Conservation (phyloP, 2,888 invertebrate species). For the Operophtera brumata region DNA sequence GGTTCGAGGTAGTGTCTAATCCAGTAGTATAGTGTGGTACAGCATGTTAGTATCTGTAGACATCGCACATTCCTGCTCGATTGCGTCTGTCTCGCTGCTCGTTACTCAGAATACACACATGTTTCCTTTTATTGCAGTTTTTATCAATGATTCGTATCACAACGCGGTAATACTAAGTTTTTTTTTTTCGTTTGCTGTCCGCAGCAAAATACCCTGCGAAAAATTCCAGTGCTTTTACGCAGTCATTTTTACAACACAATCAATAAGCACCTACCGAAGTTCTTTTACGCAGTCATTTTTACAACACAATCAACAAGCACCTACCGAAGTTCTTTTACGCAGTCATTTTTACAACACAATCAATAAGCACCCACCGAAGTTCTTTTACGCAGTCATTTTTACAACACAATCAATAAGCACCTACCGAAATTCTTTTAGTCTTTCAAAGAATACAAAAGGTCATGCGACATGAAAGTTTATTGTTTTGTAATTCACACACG, state of each 20-base stretch:
- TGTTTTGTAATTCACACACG: slow-evolving; percentile 4
- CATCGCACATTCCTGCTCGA: slow-evolving; percentile 47
- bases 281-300: neutral
- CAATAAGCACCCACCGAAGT: slow-evolving; percentile 1
- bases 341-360: slow-evolving; percentile 11
- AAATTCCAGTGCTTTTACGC: slow-evolving; percentile 1
- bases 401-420: no score
- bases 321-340: neutral
- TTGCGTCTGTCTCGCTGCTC: slow-evolving; percentile 39
- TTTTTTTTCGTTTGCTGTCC: slow-evolving; percentile 10
- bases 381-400: neutral
- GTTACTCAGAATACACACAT: slow-evolving; percentile 35
- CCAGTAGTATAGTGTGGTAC: neutral
- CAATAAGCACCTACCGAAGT: slow-evolving; percentile 1
- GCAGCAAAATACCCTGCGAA: slow-evolving; percentile 3
- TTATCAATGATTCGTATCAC: slow-evolving; percentile 28
- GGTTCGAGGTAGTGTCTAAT: slow-evolving; percentile 7
- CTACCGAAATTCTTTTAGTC: slow-evolving; percentile 1
- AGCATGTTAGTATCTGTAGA: slow-evolving; percentile 23
- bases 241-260: slow-evolving; percentile 11
- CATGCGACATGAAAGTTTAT: neutral
- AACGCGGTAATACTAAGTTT: slow-evolving; percentile 9
- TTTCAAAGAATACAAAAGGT: slow-evolving; percentile 2
- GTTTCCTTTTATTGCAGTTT: slow-evolving; percentile 32
- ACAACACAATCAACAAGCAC: no score